phyloP scores from a whole-genome alignment of 2,888 invertebrate species.

The Volucella bombylans region DNA sequence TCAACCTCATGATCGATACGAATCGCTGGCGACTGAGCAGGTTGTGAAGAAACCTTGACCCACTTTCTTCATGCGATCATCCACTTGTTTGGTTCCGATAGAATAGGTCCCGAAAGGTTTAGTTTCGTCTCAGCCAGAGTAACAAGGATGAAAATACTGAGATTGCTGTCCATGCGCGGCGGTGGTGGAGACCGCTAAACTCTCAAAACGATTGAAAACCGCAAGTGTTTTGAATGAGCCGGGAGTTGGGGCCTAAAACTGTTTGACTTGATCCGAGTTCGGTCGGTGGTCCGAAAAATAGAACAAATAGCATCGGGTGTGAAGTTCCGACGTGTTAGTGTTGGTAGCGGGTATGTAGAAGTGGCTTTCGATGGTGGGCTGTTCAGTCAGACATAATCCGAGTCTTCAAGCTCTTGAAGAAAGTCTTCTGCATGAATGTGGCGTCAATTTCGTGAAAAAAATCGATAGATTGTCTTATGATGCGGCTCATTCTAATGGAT shows the following conservation, averaged over 20 bases:
- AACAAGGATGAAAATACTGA: no score
- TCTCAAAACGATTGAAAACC: constrained; percentile 78
- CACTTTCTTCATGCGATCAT: constrained; percentile 78
- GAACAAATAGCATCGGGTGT: constrained; percentile 80
- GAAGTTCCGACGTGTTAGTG: constrained; percentile 75
- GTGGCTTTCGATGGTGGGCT: constrained; percentile 9
- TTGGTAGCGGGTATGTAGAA: neutral
- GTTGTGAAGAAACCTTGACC: constrained; percentile 66
- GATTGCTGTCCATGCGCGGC: constrained; percentile 78
- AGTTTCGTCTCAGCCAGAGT: constrained; percentile 81
- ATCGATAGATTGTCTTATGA: constrained; percentile 80
- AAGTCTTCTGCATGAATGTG: constrained; percentile 75
- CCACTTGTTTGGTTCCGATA: constrained; percentile 82
- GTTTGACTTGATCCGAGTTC: constrained; percentile 79
- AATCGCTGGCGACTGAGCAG: constrained; percentile 70
- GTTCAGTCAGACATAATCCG: constrained; percentile 58
- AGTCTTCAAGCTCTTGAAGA: constrained; percentile 76
- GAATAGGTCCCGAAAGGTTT: constrained; percentile 80
- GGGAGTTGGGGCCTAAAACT: constrained; percentile 79
- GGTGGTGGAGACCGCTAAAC: constrained; percentile 68
- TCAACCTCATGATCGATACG: constrained; percentile 82
- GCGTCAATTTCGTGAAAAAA: constrained; percentile 75
- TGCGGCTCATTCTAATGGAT: constrained; percentile 77
- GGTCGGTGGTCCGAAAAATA: constrained; percentile 79
- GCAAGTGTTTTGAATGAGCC: constrained; percentile 80